Base-by-base conservation (phyloP, 1,140 invertebrate genomes). In the Psilanteris sp. region DNA sequence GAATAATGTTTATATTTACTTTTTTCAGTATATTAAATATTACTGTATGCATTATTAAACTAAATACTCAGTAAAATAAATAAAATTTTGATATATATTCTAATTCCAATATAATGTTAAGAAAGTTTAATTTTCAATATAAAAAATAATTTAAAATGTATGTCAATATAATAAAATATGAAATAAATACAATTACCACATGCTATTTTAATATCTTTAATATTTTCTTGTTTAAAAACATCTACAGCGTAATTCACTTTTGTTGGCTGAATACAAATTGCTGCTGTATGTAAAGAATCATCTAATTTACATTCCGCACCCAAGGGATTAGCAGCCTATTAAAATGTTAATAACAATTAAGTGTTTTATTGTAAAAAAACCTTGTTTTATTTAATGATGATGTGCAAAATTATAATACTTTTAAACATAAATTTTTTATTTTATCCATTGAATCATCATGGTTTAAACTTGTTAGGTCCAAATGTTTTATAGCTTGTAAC, bases 251-350 rank as follows among this genome's bases (percentile, higher is more conserved):
- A 93, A 11, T 87, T 77, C 0, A 98, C 93, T 85, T 93, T 91
- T 31, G 91, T 92, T 4, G 97, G 97, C 89, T 98, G 98, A 2
- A 99, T 96, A 90, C 97, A 99, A 61, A 99, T 95, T 18, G 97
- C 96, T 61, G 93, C 97, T 36, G 93, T 93, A 50, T 87, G 84
- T 13, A 90, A 64, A 8, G 80, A 52, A 14, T 78, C 22, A 2
- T 59, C 64, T 67, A 54, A 89, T 13, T 78, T 78, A 43, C 55
- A 61, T 81, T 71, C 62, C 6, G 84, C 29, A 10, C 46, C 31
- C 6, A 92, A 52, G 3, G 92, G 91, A 76, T 88, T 83, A n/a
- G 86, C 87, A 50, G 92, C 92, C 92, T 93, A 7, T 41, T 43
- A 44, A 29, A 18, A 52, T 7, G n/a, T n/a, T 1, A 36, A 1